A percentile compares a stretch with the other conserved stretches of the same genome.
phyloP scores from a whole-genome alignment of 2,888 invertebrate species.

The Zygogramma bicolorata region DNA sequence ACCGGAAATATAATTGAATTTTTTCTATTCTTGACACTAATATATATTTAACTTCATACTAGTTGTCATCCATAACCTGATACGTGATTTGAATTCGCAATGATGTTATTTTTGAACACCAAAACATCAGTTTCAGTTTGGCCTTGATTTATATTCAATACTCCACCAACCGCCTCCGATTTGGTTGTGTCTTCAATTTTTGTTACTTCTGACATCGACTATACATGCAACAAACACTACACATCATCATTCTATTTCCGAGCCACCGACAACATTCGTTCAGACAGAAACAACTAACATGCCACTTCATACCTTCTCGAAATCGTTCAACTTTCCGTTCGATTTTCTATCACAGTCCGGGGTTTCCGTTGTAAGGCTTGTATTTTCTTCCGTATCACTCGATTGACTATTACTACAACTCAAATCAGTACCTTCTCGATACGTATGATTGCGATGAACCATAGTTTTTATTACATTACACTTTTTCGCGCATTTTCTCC shows the following conservation, averaged over 20 bases:
- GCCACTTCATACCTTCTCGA: conserved; percentile 43
- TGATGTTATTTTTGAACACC: too few relatives aligned
- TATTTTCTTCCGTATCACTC: conserved; percentile 37
- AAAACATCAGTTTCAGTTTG: too few relatives aligned
- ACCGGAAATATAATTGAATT: too few relatives aligned
- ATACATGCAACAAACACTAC: too few relatives aligned
- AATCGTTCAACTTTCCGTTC: conserved; percentile 33
- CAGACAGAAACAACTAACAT: neutral
- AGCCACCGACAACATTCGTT: neutral
- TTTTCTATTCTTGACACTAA: too few relatives aligned
- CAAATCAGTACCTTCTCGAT: conserved; percentile 20
- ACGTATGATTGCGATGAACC: neutral
- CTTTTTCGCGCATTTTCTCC: conserved; percentile 34
- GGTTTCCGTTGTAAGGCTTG: conserved; percentile 28
- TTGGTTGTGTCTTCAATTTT: too few relatives aligned
- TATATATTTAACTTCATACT: too few relatives aligned
- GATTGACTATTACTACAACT: conserved; percentile 15
- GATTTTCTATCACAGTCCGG: conserved; percentile 42
- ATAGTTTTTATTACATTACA: conserved; percentile 17
- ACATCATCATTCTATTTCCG: neutral
- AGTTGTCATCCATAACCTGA: too few relatives aligned
- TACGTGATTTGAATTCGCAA: too few relatives aligned
- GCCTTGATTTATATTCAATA: too few relatives aligned
- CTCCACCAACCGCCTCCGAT: too few relatives aligned
- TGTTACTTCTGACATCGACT: too few relatives aligned